Evolutionary conservation across 1,140 invertebrate species (phyloP).

Genomic region (Planococcus citri): DNA sequence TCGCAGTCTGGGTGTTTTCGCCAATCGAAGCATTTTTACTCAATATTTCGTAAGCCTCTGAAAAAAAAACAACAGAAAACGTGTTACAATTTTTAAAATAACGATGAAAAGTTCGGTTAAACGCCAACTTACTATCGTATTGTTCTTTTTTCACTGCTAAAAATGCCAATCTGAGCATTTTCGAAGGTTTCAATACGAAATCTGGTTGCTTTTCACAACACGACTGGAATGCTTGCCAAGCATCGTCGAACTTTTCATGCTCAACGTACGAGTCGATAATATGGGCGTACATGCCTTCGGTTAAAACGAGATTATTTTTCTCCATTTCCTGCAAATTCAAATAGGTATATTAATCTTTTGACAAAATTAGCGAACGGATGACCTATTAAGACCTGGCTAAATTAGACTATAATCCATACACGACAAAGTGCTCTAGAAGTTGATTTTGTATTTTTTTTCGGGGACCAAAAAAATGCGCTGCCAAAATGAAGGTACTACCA

Average conservation of each 20-base stretch:
- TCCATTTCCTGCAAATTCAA: conserved; percentile 36
- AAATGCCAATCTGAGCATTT: conserved; percentile 42
- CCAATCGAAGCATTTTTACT: background rate
- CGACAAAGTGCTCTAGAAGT: no score
- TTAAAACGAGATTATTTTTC: conserved; percentile 42
- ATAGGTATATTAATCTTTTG: no score
- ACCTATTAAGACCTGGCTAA: no score
- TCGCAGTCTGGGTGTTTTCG: background rate
- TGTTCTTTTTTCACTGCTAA: conserved; percentile 44
- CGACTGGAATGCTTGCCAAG: conserved; percentile 39
- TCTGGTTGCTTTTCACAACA: conserved; percentile 40
- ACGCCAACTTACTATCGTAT: conserved; percentile 37
- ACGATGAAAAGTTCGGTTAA: no score
- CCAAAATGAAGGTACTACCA: no score
- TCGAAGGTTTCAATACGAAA: conserved; percentile 42
- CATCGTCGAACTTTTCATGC: conserved; percentile 44
- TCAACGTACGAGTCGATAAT: conserved; percentile 49
- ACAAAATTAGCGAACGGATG: no score
- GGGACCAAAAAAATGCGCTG: no score
- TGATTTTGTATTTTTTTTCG: no score
- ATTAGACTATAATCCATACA: no score
- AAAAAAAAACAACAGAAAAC: background rate
- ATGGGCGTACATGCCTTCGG: conserved; percentile 40
- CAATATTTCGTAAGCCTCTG: background rate
- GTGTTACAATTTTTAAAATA: no score